Evolutionary conservation across 2,888 invertebrate species (phyloP).

Genomic region (Conus canariensis): DNA sequence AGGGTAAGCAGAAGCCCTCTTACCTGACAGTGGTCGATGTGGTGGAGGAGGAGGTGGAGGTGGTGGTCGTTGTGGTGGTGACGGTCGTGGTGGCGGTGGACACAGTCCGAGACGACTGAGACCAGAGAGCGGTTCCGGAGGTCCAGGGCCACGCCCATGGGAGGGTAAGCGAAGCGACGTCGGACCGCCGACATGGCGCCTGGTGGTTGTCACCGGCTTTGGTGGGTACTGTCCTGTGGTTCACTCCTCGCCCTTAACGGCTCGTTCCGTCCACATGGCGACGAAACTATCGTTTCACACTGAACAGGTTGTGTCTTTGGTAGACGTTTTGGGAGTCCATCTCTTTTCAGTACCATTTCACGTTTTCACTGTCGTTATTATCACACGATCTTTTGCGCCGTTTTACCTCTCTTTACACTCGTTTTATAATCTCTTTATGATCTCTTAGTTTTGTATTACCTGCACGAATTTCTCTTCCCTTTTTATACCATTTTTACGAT

Average conservation of each 20-base stretch:
- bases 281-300: not conserved
- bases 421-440: not conserved
- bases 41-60: not conserved
- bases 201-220: not conserved
- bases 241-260: not conserved
- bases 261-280: not conserved
- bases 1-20: not conserved
- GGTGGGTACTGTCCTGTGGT: not conserved
- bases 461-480: too few relatives aligned
- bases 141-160: slow-evolving; percentile 44
- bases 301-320: not conserved
- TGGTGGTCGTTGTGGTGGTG: not conserved
- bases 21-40: not conserved
- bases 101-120: not conserved
- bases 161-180: slow-evolving; percentile 37
- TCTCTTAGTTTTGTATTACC: too few relatives aligned
- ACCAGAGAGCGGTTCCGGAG: slow-evolving; percentile 40
- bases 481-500: too few relatives aligned
- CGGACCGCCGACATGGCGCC: slow-evolving; percentile 32
- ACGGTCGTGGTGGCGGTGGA: not conserved
- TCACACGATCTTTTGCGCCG: too few relatives aligned
- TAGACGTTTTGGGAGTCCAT: too few relatives aligned
- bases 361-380: not conserved
- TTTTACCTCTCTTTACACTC: not conserved
- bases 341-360: not conserved